These are phyloP conservation scores for Scolanthus callimorphus DNA, from an alignment of 92 coral and sea anemone genomes.

Conservation along the genomic window DNA sequence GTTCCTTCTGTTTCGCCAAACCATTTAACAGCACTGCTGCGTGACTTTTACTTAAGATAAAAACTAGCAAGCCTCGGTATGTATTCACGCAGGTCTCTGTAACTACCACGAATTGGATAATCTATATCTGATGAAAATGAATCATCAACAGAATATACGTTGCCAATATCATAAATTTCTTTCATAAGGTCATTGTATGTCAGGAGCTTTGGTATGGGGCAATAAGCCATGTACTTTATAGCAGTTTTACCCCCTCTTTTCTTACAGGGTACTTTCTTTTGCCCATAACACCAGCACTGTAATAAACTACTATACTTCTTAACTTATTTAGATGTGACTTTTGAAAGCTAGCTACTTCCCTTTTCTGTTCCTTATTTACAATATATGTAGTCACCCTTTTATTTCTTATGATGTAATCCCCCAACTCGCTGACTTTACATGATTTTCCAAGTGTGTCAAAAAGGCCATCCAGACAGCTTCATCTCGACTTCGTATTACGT, in stretches of 20 bases:
- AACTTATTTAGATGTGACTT: slow-evolving; percentile 20
- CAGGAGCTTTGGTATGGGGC: slow-evolving; percentile 50
- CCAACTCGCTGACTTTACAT: slow-evolving; percentile 36
- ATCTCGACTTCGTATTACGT: no score
- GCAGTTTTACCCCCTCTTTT: slow-evolving; percentile 46
- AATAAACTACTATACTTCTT: slow-evolving; percentile 42
- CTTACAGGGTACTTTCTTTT: slow-evolving; percentile 37
- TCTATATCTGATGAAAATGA: slow-evolving; percentile 5
- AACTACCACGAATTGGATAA: slow-evolving; percentile 24
- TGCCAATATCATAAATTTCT: slow-evolving; percentile 34
- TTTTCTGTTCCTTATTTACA: slow-evolving; percentile 9
- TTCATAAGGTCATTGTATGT: slow-evolving; percentile 31
- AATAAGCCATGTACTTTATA: slow-evolving; percentile 25
- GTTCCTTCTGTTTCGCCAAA: slow-evolving; percentile 67
- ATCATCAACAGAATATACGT: slow-evolving; percentile 25
- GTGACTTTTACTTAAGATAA: slow-evolving; percentile 19
- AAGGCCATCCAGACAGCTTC: slow-evolving; percentile 53
- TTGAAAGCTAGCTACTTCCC: slow-evolving; percentile 11
- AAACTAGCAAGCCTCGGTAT: slow-evolving; percentile 56
- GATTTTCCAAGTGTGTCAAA: slow-evolving; percentile 50
- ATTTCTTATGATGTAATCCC: slow-evolving; percentile 27
- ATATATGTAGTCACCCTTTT: slow-evolving; percentile 23
- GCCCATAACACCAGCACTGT: slow-evolving; percentile 54
- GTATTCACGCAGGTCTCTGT: slow-evolving; percentile 55
- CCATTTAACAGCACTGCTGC: slow-evolving; percentile 33